phyloP scores from a whole-genome alignment of 2,113 vertebrate species.

The Cochlearius cochlearius region DNA sequence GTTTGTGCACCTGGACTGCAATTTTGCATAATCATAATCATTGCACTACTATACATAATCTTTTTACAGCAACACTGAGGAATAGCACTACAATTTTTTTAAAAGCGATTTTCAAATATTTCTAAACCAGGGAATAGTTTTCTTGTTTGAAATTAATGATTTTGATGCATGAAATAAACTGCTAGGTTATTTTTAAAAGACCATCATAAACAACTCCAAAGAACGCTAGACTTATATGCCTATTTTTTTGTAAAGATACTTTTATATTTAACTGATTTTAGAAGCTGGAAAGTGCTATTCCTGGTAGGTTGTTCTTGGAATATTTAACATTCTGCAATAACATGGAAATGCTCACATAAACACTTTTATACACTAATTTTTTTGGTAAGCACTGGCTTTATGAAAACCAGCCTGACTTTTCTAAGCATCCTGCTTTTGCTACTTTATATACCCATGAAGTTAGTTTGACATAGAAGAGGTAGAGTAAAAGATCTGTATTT shows the following conservation, averaged over 20 bases:
- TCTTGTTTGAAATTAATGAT: constrained; percentile 29
- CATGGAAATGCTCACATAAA: constrained; percentile 19
- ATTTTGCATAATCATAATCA: neutral
- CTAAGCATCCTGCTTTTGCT: constrained; percentile 48
- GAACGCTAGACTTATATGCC: constrained; percentile 16
- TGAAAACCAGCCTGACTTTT: constrained; percentile 56
- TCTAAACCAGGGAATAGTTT: constrained; percentile 44
- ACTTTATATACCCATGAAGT: constrained; percentile 25
- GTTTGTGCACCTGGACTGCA: neutral
- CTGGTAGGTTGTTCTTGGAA: constrained; percentile 34
- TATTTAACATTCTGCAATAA: constrained; percentile 50
- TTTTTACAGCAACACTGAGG: constrained; percentile 41
- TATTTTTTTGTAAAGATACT: constrained; percentile 65
- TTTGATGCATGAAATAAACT: constrained; percentile 32
- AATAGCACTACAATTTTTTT: constrained; percentile 53
- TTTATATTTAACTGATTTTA: constrained; percentile 64
- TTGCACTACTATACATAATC: neutral
- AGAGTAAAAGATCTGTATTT: neutral
- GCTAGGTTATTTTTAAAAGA: constrained; percentile 46
- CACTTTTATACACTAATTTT: constrained; percentile 48
- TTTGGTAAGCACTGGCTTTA: constrained; percentile 46
- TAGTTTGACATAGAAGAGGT: neutral
- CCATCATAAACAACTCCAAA: constrained; percentile 50
- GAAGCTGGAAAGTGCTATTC: constrained; percentile 62
- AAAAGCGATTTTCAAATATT: constrained; percentile 21